phyloP scores from a whole-genome alignment of 2,888 invertebrate genomes.

The Taenaris catops region DNA sequence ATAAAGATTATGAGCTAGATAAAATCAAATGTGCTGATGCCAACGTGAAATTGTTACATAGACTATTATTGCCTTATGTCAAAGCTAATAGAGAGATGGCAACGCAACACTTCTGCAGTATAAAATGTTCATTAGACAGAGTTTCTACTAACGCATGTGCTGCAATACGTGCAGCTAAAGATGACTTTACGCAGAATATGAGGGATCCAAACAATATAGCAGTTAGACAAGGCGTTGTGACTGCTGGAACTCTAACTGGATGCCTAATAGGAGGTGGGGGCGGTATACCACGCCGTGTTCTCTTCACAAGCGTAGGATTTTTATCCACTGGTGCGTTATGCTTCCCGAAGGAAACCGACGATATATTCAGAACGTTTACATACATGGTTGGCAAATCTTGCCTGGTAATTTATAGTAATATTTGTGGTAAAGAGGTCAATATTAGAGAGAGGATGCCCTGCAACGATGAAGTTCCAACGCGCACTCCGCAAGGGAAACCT shows the following conservation, averaged over 20 bases:
- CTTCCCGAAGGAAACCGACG: conserved; percentile 54
- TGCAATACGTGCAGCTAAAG: conserved; percentile 24
- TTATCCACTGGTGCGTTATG: conserved; percentile 41
- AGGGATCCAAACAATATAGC: conserved; percentile 36
- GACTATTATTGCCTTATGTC: conserved; percentile 40
- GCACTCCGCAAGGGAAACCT: conserved; percentile 14
- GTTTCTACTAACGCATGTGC: conserved; percentile 20
- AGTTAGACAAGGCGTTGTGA: conserved; percentile 34
- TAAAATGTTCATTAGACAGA: conserved; percentile 19
- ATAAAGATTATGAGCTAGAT: conserved; percentile 39
- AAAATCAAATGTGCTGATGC: conserved; percentile 35
- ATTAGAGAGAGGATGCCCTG: conserved; percentile 41
- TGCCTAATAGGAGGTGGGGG: conserved; percentile 28
- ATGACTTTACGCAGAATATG: conserved; percentile 35
- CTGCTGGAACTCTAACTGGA: conserved; percentile 32
- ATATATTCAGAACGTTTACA: conserved; percentile 32
- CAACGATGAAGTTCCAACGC: conserved; percentile 34
- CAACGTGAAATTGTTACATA: conserved; percentile 39
- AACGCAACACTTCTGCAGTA: conserved; percentile 17
- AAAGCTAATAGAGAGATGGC: conserved; percentile 26
- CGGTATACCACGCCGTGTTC: conserved; percentile 29
- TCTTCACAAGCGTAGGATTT: conserved; percentile 36
- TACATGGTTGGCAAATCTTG: conserved; percentile 29
- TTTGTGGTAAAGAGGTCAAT: conserved; percentile 28
- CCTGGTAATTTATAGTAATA: conserved; percentile 31